Evolutionary conservation across 2,888 invertebrate genomes (phyloP), one percentile per base, ranked within the genome.

Genomic region (Rugalucina vietnamica): DNA sequence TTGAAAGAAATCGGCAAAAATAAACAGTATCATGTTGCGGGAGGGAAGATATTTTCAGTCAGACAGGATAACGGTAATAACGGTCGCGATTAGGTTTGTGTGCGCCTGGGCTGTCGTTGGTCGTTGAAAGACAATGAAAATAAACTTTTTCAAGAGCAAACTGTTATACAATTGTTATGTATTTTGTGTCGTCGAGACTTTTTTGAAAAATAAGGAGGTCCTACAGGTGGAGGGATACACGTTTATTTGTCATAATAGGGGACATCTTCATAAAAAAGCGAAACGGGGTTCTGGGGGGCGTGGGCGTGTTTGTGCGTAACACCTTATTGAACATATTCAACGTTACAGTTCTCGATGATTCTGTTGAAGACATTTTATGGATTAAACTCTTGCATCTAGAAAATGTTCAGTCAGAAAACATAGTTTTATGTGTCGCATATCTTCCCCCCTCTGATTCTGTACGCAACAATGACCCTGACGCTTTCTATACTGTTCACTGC

Each of bases 101-200:
- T 74, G 74, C 74, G 57, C 72, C 74, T 74, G 27, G 74, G 74
- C 29, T 74, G 74, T 36, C 49, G 80, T 21, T 80, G 80, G 80
- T 74, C 80, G 18, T 36, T 43, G 18, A 39, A 73, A 37, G 69
- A 80, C 18, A 8, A 27, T n/a, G 65, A 74, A n/a, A 74, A 74
- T n/a, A 43, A 60, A 37, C 27, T 57, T 32, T 54, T 72, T 14
- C n/a, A 60, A 18, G 14, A 27, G 34, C 43, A 24, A 54, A 80
- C 24, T 76, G 43, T 32, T n/a, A n/a, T n/a, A n/a, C n/a, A n/a
- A n/a, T n/a, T n/a, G n/a, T n/a, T 69, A 80, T 65, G 18, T 80
- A 69, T 74, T 73, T n/a, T 57, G 70, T 32, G 49, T 82, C 0
- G 57, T 39, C 1, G 80, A 80, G 69, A 69, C 75, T 1, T 76